Evolutionary conservation across 2,113 vertebrate species (phyloP).

Genomic region (Megatriorchis doriae): DNA sequence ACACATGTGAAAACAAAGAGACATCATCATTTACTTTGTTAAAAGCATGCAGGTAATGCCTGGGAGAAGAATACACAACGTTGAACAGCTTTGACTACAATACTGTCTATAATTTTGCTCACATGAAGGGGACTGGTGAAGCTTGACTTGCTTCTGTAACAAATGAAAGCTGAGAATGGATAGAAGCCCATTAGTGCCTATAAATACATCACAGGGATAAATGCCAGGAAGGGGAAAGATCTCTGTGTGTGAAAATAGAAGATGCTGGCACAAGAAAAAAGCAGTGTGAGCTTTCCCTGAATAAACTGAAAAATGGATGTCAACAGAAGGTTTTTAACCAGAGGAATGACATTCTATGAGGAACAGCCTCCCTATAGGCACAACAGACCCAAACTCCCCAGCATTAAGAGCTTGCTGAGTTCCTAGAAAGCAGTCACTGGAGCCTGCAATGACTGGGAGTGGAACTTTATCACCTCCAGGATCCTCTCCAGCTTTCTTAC

Average conservation of each 20-base stretch:
- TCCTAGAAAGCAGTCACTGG: background rate
- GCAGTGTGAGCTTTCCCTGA: background rate
- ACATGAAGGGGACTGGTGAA: background rate
- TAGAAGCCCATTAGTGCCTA: conserved; percentile 16
- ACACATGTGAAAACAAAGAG: background rate
- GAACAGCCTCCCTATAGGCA: background rate
- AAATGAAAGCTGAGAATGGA: background rate
- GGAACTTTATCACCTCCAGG: background rate
- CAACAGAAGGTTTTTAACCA: conserved; percentile 20
- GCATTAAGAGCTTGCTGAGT: background rate
- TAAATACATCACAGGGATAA: conserved; percentile 30
- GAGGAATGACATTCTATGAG: background rate
- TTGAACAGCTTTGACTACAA: background rate
- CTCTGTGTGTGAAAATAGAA: conserved; percentile 33
- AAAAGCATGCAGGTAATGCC: background rate
- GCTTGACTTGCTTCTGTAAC: background rate
- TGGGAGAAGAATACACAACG: background rate
- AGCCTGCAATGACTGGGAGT: background rate
- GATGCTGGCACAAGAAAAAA: conserved; percentile 28
- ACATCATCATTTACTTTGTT: background rate
- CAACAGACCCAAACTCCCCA: background rate
- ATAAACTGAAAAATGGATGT: conserved; percentile 25
- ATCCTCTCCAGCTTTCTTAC: background rate
- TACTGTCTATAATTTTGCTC: background rate
- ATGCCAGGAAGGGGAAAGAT: conserved; percentile 12